A percentile compares a stretch with the other conserved stretches of the same genome.
Conservation (phyloP, 2,113 vertebrate species). For the Podarcis muralis region DNA sequence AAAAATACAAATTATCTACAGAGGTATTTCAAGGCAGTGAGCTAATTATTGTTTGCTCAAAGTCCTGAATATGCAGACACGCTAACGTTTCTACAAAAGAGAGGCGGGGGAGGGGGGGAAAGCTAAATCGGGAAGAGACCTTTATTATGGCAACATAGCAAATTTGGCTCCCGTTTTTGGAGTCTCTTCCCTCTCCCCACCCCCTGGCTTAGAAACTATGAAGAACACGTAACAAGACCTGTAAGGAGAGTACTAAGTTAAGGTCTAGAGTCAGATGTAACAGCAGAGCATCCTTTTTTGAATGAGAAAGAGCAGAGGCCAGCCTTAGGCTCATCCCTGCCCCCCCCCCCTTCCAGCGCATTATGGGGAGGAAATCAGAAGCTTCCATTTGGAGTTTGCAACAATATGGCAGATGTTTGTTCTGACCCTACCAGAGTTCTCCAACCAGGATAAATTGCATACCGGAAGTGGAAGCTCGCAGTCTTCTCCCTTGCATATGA, state of each 20-base stretch:
- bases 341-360: not conserved
- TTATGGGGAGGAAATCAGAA: not conserved
- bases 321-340: not conserved
- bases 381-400: not conserved
- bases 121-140: too few relatives aligned
- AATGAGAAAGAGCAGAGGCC: not conserved
- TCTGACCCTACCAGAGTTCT: not conserved
- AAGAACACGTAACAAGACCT: too few relatives aligned
- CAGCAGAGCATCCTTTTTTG: not conserved
- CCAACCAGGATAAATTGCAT: not conserved
- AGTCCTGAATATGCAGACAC: not conserved
- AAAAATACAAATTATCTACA: slow-evolving; percentile 52
- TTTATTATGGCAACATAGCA: rapidly evolving
- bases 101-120: not conserved
- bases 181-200: not conserved
- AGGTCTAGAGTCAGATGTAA: not conserved
- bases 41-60: slow-evolving; percentile 51
- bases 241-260: not conserved
- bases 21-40: slow-evolving; percentile 40
- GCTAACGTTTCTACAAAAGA: not conserved
- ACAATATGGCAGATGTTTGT: not conserved
- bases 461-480: not conserved
- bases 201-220: not conserved
- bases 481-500: not conserved
- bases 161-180: rapidly evolving